Percentiles rank a stretch among this genome's conserved stretches.
Evolutionary conservation across 2,888 invertebrate genomes (phyloP).

Genomic region (Bombyx huttoni): DNA sequence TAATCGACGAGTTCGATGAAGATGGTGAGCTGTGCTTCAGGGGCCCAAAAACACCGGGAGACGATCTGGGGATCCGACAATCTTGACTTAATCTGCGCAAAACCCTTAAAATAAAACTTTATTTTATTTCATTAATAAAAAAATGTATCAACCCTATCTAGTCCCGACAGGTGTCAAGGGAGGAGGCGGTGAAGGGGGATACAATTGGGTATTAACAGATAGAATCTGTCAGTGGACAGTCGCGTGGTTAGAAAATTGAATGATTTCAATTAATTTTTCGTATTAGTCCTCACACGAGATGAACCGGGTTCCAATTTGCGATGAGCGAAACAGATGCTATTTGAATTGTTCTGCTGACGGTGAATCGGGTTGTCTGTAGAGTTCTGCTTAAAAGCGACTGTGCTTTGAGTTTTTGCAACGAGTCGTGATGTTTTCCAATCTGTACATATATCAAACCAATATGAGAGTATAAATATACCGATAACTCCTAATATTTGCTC

Average conservation of each 20-base stretch:
- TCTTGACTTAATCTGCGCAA: too few species aligned
- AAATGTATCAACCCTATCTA: neutral
- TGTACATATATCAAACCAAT: too few species aligned
- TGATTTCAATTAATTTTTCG: conserved; percentile 54
- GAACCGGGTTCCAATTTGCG: neutral
- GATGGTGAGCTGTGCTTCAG: too few species aligned
- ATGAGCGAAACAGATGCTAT: neutral
- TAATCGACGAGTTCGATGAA: too few species aligned
- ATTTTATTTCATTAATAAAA: neutral
- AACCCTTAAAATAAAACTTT: neutral
- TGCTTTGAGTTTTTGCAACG: too few species aligned
- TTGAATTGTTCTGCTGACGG: neutral
- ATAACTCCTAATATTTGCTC: too few species aligned
- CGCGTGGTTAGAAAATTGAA: conserved; percentile 47
- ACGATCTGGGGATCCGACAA: too few species aligned
- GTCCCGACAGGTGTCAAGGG: conserved; percentile 2
- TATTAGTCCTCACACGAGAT: conserved; percentile 19
- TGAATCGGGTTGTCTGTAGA: too few species aligned
- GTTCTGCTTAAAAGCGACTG: too few species aligned
- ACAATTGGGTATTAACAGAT: conserved; percentile 60
- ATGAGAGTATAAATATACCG: too few species aligned
- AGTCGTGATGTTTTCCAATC: too few species aligned
- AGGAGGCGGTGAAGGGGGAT: conserved; percentile 7
- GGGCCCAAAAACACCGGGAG: too few species aligned
- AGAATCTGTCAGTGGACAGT: conserved; percentile 36